Evolutionary conservation across 2,888 invertebrate genomes (phyloP).

Genomic region (Malacosoma neustria): DNA sequence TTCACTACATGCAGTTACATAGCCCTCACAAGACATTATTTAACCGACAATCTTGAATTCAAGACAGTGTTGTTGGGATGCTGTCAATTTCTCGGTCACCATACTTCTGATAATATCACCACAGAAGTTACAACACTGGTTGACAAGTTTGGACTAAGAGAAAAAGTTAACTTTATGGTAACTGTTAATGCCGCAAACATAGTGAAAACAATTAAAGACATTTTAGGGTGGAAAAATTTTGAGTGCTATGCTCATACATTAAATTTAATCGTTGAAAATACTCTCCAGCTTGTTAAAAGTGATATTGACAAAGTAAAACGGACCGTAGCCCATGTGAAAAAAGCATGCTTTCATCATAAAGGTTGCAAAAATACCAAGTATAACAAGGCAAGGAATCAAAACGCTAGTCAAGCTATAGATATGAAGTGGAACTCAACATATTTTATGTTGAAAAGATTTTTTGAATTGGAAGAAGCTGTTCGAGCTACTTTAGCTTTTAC

Average conservation of each 20-base stretch:
- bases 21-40: slow-evolving; percentile 20
- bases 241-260: slow-evolving; percentile 18
- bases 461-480: slow-evolving; percentile 14
- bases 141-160: slow-evolving; percentile 8
- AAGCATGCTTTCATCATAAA: slow-evolving; percentile 14
- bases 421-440: slow-evolving; percentile 22
- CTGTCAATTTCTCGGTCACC: slow-evolving; percentile 12
- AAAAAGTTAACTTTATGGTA: slow-evolving; percentile 20
- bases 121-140: slow-evolving; percentile 10
- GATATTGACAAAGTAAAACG: slow-evolving; percentile 14
- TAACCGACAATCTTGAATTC: slow-evolving; percentile 13
- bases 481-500: slow-evolving; percentile 9
- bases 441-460: slow-evolving; percentile 19
- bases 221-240: slow-evolving; percentile 18
- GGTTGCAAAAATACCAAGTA: slow-evolving; percentile 14
- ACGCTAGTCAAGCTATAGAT: slow-evolving; percentile 17
- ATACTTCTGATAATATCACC: slow-evolving; percentile 16
- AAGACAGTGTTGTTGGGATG: slow-evolving; percentile 19
- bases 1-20: slow-evolving; percentile 13
- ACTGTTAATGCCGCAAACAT: slow-evolving; percentile 25
- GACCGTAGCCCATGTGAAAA: slow-evolving; percentile 13
- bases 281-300: slow-evolving; percentile 4
- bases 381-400: slow-evolving; percentile 14
- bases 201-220: slow-evolving; percentile 14
- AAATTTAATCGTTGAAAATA: no score